These are phyloP conservation scores for Rhingia rostrata DNA, from an alignment of 2,888 invertebrate genomes.

Conservation along the genomic window DNA sequence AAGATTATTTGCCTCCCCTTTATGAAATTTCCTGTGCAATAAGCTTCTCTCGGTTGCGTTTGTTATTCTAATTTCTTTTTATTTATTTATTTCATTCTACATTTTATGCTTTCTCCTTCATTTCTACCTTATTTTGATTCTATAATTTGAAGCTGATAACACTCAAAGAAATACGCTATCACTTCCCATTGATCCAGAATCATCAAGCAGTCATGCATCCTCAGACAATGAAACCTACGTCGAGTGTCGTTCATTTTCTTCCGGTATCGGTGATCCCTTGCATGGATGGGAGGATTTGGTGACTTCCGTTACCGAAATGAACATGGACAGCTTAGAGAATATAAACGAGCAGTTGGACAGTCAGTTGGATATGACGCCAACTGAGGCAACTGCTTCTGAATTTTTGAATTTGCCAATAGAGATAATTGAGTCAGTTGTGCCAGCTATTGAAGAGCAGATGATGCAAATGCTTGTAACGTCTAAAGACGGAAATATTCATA, in stretches of 20 bases:
- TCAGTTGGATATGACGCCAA: slow-evolving; percentile 63
- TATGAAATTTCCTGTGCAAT: slow-evolving; percentile 4
- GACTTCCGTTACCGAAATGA: slow-evolving; percentile 61
- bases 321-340: slow-evolving; percentile 63
- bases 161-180: slow-evolving; percentile 56
- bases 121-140: slow-evolving; percentile 51
- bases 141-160: slow-evolving; percentile 58
- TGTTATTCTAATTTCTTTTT: slow-evolving; percentile 35
- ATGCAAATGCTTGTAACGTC: not conserved
- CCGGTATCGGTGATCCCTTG: slow-evolving; percentile 44
- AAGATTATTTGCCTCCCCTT: not conserved
- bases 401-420: not conserved
- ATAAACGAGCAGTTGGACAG: slow-evolving; percentile 59
- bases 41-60: slow-evolving; percentile 20
- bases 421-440: not conserved
- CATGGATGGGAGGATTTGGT: slow-evolving; percentile 65
- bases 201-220: slow-evolving; percentile 76
- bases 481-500: not conserved
- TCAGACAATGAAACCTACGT: slow-evolving; percentile 80
- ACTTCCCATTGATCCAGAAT: slow-evolving; percentile 61
- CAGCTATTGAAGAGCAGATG: not conserved
- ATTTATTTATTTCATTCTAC: slow-evolving; percentile 40
- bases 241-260: slow-evolving; percentile 79
- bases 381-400: slow-evolving; percentile 19
- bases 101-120: slow-evolving; percentile 36